A percentile compares a stretch with the other conserved stretches of the same genome.
phyloP scores from a whole-genome alignment of 2,797 vertebrate species.

The Passerculus sandwichensis region DNA sequence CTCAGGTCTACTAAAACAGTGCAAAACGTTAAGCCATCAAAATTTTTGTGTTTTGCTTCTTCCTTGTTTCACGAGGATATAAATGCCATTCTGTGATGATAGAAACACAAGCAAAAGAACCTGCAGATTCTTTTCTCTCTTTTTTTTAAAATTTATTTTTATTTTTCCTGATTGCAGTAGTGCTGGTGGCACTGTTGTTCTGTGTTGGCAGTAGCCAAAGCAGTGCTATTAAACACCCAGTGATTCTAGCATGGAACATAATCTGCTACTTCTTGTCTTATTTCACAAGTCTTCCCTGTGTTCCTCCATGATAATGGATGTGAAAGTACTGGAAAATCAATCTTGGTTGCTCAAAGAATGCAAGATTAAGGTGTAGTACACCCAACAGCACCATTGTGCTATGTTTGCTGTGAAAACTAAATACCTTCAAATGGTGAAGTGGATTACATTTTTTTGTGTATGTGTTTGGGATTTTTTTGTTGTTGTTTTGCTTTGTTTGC shows the following conservation, averaged over 20 bases:
- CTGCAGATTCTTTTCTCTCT: neutral
- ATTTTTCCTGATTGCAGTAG: neutral
- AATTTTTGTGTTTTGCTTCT: neutral
- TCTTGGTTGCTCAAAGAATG: neutral
- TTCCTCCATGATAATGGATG: neutral
- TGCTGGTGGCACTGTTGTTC: neutral
- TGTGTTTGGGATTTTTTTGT: neutral
- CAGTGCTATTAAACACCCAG: neutral
- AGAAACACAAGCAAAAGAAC: neutral
- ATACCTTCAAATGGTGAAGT: neutral
- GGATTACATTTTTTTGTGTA: neutral
- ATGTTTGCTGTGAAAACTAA: neutral
- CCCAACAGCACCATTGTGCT: neutral
- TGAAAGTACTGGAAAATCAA: neutral
- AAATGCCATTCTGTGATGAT: neutral
- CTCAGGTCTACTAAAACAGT: neutral
- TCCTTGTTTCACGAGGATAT: neutral
- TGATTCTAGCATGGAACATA: neutral
- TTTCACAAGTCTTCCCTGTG: neutral
- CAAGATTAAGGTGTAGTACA: neutral
- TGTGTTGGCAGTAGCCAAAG: neutral
- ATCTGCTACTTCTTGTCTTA: conserved; percentile 11
- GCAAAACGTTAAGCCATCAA: neutral
- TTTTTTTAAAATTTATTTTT: neutral
- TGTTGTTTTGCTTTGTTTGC: neutral